These are phyloP conservation scores for Leptinotarsa texana DNA, from an alignment of 1,140 invertebrate genomes.

Conservation along the genomic window DNA sequence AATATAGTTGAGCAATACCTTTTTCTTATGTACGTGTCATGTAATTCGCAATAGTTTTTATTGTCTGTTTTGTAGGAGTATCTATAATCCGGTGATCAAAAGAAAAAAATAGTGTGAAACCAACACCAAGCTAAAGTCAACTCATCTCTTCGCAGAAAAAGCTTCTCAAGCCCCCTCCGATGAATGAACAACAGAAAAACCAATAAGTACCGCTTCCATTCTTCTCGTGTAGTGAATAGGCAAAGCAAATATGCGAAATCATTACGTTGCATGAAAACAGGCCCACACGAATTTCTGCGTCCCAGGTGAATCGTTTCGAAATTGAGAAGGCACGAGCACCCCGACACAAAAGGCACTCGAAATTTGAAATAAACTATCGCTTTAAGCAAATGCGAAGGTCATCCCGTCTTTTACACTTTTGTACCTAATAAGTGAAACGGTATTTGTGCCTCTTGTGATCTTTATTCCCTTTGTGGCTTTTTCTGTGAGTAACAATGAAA, in stretches of 20 bases:
- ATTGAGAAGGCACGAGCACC: neutral
- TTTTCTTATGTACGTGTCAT: too few relatives aligned
- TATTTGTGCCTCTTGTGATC: slow-evolving; percentile 5
- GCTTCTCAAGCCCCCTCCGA: too few relatives aligned
- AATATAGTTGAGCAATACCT: too few relatives aligned
- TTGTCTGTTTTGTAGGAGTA: too few relatives aligned
- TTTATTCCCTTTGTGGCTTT: slow-evolving; percentile 2
- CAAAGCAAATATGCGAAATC: neutral
- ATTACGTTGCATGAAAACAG: neutral
- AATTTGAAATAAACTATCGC: slow-evolving; percentile 2
- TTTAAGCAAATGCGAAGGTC: neutral
- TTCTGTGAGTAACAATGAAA: neutral
- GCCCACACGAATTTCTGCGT: neutral
- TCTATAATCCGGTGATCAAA: too few relatives aligned
- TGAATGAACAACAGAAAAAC: too few relatives aligned
- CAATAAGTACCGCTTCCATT: too few relatives aligned
- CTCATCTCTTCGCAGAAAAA: too few relatives aligned
- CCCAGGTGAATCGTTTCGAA: neutral
- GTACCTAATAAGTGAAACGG: slow-evolving; percentile 7
- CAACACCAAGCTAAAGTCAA: too few relatives aligned
- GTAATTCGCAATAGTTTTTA: too few relatives aligned
- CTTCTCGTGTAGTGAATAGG: neutral
- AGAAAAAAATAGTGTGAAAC: too few relatives aligned
- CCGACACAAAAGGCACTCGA: neutral
- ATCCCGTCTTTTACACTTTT: neutral